These are phyloP conservation scores for Parasteatoda tepidariorum DNA, from an alignment of 1,140 invertebrate species.

Conservation along the genomic window DNA sequence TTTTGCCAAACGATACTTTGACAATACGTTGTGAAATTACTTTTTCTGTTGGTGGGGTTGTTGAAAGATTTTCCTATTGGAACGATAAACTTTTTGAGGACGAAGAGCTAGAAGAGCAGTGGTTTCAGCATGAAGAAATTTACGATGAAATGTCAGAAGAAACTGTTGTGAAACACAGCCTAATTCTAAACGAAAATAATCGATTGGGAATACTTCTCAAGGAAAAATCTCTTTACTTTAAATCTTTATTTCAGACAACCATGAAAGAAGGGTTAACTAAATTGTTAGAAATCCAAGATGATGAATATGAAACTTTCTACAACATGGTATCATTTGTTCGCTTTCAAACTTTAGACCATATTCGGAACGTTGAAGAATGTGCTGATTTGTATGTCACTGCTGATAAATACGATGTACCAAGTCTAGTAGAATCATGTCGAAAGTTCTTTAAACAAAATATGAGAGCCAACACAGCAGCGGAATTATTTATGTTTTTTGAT, in stretches of 20 bases:
- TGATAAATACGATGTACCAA: background rate
- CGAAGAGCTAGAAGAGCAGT: background rate
- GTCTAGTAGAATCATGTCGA: background rate
- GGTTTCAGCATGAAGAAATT: background rate
- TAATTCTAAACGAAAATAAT: background rate
- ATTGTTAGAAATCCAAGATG: background rate
- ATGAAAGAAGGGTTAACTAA: background rate
- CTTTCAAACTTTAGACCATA: background rate
- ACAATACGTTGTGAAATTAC: background rate
- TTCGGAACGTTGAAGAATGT: background rate
- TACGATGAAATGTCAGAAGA: background rate
- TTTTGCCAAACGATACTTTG: background rate
- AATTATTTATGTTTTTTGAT: background rate
- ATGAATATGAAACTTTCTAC: background rate
- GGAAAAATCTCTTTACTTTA: background rate
- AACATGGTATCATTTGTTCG: background rate
- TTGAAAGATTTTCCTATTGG: background rate
- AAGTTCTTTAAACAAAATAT: background rate
- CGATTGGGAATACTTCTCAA: background rate
- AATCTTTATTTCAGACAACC: background rate
- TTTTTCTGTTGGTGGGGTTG: background rate
- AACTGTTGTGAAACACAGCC: background rate
- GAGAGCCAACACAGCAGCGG: background rate
- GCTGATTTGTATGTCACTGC: background rate
- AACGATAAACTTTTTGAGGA: background rate